Evolutionary conservation across 2,797 vertebrate genomes (phyloP).

Genomic region (Capromys pilorides): DNA sequence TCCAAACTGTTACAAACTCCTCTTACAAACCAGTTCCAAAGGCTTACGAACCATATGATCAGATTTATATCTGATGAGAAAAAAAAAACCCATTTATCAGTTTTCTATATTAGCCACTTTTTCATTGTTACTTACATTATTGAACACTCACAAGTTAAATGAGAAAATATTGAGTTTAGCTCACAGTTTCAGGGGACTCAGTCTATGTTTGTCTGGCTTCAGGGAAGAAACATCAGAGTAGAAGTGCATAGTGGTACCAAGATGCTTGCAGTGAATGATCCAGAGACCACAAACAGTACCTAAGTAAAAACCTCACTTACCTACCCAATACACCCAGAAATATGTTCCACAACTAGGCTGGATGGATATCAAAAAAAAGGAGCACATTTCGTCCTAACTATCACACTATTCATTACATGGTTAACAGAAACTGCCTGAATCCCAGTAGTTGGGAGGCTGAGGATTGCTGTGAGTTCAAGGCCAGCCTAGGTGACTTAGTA

Average conservation of each 20-base stretch:
- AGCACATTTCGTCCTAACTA: neutral
- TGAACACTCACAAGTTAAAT: neutral
- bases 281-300: neutral
- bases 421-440: neutral
- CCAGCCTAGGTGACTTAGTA: neutral
- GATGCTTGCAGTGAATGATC: neutral
- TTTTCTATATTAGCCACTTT: neutral
- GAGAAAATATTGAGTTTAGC: neutral
- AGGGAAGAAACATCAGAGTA: neutral
- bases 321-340: neutral
- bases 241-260: neutral
- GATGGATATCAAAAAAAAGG: neutral
- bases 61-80: too few relatives aligned
- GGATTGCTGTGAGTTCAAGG: neutral
- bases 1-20: neutral
- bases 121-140: neutral
- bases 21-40: neutral
- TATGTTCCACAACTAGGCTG: neutral
- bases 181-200: neutral
- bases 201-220: neutral
- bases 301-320: neutral
- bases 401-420: neutral
- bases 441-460: neutral
- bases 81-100: neutral
- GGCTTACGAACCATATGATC: neutral